Base-by-base conservation (phyloP, 2,888 invertebrate genomes). In the Erebia ligea region DNA sequence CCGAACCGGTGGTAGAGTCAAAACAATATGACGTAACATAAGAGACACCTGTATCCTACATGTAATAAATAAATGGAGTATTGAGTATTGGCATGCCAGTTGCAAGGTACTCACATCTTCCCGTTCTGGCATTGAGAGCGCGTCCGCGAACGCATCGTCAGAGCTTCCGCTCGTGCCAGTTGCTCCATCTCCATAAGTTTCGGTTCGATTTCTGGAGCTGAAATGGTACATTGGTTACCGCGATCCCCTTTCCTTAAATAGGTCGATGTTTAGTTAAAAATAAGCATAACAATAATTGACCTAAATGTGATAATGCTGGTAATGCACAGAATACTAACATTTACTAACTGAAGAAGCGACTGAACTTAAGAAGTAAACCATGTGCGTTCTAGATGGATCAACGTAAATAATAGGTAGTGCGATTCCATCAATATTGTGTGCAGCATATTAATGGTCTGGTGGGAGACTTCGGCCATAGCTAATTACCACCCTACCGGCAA, bases 161-260 rank as follows among this genome's bases (percentile, higher is more conserved):
- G 92, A 90, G 84, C 94, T 91, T 94, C 94, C 93, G 84, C 92
- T 91, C 85, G 92, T 86, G 95, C 95, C 93, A 95, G 93, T 88
- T 95, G 94, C 89, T 95, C 95, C 94, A 95, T 94, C 94, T 95
- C 95, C 94, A 93, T 94, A 94, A 87, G 85, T 85, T 93, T 94
- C 91, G 79, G 80, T 78, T 92, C 92, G 89, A 76, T 91, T 93
- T 93, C 93, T 89, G 93, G 93, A 90, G 88, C 93, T 93, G 68
- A 5, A 52, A 57, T 56, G 13, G 42, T 9, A 21, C 19, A 48
- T 21, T 21, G 25, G 9, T 54, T 19, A 3, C 1, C 9, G 6
- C n/a, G 6, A n/a, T 6, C 17, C 1, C 52, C 52, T 1, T 52
- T n/a, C 0, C n/a, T 17, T 0, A 52, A 6, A 17, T 34, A n/a